A percentile compares a stretch with the other conserved stretches of the same genome.
These are phyloP conservation scores for Geodia barretti DNA, from an alignment of 37 sponge, comb jelly and placozoan species.

Conservation along the genomic window DNA sequence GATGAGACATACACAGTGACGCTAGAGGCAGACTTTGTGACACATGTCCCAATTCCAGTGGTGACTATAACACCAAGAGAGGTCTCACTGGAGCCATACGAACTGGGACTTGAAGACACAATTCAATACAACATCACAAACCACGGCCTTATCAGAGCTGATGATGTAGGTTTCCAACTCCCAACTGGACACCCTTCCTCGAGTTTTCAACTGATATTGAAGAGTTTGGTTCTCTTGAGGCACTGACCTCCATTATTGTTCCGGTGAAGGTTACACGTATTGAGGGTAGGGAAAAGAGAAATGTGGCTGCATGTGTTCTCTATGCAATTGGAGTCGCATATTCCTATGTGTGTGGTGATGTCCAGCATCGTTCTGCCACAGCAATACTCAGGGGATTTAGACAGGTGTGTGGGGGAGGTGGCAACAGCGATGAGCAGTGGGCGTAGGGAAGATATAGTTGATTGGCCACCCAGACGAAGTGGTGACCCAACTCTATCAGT, in stretches of 20 bases:
- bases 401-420: too few relatives aligned
- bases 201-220: constrained; percentile 5
- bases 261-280: constrained; percentile 13
- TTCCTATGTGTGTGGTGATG: constrained; percentile 29
- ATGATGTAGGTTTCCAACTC: constrained; percentile 28
- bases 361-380: not conserved
- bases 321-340: constrained; percentile 26
- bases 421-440: not conserved
- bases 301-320: not conserved
- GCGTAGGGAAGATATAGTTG: not conserved
- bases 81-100: constrained; percentile 25
- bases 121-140: constrained; percentile 46
- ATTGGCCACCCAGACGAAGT: too few relatives aligned
- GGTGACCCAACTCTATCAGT: too few relatives aligned
- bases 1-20: constrained; percentile 34
- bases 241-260: constrained; percentile 22
- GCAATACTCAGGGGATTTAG: not conserved
- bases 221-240: constrained; percentile 18
- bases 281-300: not conserved
- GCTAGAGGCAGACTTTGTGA: constrained; percentile 46
- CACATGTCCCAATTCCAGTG: constrained; percentile 42
- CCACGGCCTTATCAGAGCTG: constrained; percentile 44
- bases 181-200: constrained; percentile 30
- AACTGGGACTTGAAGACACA: constrained; percentile 17
- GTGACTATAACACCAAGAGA: constrained; percentile 44